Conservation (phyloP, 2,888 invertebrate species). For the Abrostola tripartita region DNA sequence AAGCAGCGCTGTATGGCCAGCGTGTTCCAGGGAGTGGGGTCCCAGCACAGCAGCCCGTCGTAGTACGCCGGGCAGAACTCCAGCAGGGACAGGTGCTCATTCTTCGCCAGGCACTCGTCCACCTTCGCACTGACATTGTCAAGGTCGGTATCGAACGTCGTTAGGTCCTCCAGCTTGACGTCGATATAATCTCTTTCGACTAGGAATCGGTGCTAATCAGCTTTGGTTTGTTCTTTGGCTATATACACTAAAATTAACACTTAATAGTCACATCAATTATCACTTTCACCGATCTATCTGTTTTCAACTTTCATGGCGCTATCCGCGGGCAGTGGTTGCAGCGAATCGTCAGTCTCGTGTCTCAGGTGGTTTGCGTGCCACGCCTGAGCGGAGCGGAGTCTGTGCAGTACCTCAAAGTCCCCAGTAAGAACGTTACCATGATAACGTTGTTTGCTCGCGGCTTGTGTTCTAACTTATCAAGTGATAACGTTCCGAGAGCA, state of each 20-base stretch:
- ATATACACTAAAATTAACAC: conserved; percentile 59
- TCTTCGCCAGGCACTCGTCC: conserved; percentile 76
- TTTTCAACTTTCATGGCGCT: conserved; percentile 64
- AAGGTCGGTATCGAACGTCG: conserved; percentile 77
- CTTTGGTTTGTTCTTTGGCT: conserved; percentile 73
- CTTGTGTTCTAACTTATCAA: conserved; percentile 88
- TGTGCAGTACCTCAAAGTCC: conserved; percentile 74
- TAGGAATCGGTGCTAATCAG: conserved; percentile 62
- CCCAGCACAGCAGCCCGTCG: conserved; percentile 95
- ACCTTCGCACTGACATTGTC: conserved; percentile 76
- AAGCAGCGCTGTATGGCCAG: conserved; percentile 93
- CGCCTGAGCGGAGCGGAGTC: conserved; percentile 71
- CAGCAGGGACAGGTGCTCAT: conserved; percentile 67
- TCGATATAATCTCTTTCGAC: conserved; percentile 57
- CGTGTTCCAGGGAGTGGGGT: conserved; percentile 91
- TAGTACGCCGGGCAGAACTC: conserved; percentile 90
- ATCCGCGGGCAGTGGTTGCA: conserved; percentile 18
- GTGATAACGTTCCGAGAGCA: conserved; percentile 83
- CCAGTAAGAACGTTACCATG: conserved; percentile 82
- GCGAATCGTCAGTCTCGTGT: conserved; percentile 25
- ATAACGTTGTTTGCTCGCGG: conserved; percentile 84
- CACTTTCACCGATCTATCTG: conserved; percentile 64
- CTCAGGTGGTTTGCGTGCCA: conserved; percentile 71
- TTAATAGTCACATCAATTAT: conserved; percentile 54
- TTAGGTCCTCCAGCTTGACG: conserved; percentile 86